A percentile compares a stretch with the other conserved stretches of the same genome.
Evolutionary conservation across 2,888 invertebrate genomes (phyloP).

Genomic region (Mythimna ferrago): DNA sequence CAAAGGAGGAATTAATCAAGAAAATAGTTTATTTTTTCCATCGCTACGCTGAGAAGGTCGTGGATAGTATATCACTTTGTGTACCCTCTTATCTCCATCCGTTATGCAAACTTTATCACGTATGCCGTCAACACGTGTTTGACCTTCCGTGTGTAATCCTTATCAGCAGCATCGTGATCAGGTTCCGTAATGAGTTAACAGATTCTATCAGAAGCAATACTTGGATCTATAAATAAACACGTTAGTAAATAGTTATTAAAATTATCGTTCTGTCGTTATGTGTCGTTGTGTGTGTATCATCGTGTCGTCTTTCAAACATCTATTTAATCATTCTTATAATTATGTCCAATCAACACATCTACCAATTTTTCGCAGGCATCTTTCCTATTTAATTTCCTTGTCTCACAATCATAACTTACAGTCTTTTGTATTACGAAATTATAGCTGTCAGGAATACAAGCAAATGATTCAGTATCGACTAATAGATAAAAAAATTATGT

Average conservation of each 20-base stretch:
- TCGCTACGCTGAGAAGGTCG: neutral
- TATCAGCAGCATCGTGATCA: conserved; percentile 25
- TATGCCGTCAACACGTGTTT: conserved; percentile 15
- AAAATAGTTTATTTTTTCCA: no score
- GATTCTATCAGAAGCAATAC: neutral
- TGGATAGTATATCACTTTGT: neutral
- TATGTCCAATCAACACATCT: neutral
- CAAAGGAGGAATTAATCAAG: no score
- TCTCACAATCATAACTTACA: no score
- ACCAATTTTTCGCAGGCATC: neutral
- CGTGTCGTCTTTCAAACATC: neutral
- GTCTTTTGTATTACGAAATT: neutral
- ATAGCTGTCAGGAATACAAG: neutral
- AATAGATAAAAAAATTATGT: conserved; percentile 22
- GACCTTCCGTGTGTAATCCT: conserved; percentile 42
- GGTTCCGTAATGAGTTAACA: conserved; percentile 36
- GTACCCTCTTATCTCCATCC: conserved; percentile 2
- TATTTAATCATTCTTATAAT: neutral
- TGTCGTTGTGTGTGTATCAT: neutral
- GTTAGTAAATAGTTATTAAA: neutral
- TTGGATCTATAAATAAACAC: neutral
- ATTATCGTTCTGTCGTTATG: neutral
- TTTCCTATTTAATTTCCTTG: no score
- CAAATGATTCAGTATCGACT: conserved; percentile 11
- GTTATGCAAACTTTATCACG: conserved; percentile 45